phyloP scores from a whole-genome alignment of 53 echinoderm and acorn worm species.

The Holothuria scabra region DNA sequence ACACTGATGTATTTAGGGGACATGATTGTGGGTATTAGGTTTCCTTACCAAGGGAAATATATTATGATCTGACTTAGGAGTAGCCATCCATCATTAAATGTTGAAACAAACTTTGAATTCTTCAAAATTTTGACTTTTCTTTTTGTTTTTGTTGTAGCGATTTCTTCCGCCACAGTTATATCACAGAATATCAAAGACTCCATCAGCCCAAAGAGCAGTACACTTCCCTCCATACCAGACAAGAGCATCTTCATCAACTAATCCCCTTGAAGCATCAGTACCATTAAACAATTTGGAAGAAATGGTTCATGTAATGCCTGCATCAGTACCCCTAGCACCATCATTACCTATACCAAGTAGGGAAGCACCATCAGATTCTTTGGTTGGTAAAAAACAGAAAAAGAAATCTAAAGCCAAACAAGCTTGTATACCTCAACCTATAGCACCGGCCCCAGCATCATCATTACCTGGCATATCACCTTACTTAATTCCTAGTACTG shows the following conservation, averaged over 20 bases:
- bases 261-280: not conserved
- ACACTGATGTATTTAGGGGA: no score
- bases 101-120: no score
- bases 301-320: constrained; percentile 34
- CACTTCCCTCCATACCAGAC: constrained; percentile 49
- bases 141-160: constrained; percentile 53
- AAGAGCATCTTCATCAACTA: constrained; percentile 56
- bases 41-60: no score
- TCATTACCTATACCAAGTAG: not conserved
- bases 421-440: not conserved
- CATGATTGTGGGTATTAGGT: no score
- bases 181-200: constrained; percentile 53
- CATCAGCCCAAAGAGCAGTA: constrained; percentile 43
- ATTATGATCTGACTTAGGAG: no score
- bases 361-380: not conserved
- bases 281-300: constrained; percentile 15
- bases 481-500: constrained; percentile 76
- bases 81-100: no score
- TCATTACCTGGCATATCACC: constrained; percentile 77
- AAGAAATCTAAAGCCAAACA: constrained; percentile 13
- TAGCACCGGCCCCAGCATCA: constrained; percentile 51
- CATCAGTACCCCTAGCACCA: constrained; percentile 21
- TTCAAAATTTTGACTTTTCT: no score
- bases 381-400: not conserved
- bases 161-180: constrained; percentile 67